These are phyloP conservation scores for Sepiola atlantica DNA, from an alignment of 2,888 invertebrate species.

Conservation along the genomic window DNA sequence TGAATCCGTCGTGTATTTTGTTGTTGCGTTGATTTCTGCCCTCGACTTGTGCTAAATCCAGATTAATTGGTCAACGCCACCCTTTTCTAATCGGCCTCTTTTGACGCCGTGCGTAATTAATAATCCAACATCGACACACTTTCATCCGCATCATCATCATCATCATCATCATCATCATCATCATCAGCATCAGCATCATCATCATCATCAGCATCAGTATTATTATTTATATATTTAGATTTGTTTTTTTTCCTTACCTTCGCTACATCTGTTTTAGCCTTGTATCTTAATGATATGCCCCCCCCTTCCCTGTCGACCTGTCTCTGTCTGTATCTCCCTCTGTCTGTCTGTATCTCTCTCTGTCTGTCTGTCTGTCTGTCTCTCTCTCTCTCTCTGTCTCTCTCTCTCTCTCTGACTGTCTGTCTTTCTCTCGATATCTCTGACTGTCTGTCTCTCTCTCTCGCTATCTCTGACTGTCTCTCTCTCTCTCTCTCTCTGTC, in stretches of 20 bases:
- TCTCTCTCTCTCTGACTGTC: background rate
- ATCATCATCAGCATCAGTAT: too few relatives aligned
- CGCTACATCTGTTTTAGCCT: background rate
- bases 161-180: too few relatives aligned
- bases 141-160: background rate
- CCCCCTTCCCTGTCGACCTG: background rate
- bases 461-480: background rate
- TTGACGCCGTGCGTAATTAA: background rate
- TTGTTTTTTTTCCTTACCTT: too few relatives aligned
- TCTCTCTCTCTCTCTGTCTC: background rate
- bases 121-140: background rate
- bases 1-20: background rate
- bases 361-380: background rate
- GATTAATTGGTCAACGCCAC: conserved; percentile 22
- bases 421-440: background rate
- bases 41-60: background rate
- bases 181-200: too few relatives aligned
- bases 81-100: background rate
- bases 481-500: background rate
- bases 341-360: background rate
- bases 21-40: background rate
- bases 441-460: background rate
- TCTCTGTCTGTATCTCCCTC: background rate
- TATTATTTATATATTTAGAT: too few relatives aligned
- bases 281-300: background rate